phyloP scores from a whole-genome alignment of 2,888 invertebrate genomes.

The Luperina testacea region DNA sequence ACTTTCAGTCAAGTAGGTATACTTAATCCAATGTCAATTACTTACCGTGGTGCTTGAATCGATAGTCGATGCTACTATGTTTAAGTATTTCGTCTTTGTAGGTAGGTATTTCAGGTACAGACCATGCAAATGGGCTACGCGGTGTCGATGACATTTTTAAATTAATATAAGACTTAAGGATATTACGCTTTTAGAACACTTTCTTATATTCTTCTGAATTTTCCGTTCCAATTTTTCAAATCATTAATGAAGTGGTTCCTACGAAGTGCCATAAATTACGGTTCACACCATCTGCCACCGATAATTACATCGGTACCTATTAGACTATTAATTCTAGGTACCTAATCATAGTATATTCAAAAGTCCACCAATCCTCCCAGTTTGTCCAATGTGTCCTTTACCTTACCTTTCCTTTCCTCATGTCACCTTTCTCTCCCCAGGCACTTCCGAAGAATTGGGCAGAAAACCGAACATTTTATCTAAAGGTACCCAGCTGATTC shows the following conservation, averaged over 20 bases:
- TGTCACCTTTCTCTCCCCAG: conserved; percentile 65
- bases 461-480: conserved; percentile 1
- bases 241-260: conserved; percentile 1
- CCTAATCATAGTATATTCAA: not conserved
- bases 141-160: not conserved
- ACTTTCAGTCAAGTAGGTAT: conserved; percentile 30
- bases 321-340: too few species aligned
- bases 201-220: conserved; percentile 1
- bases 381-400: conserved; percentile 9
- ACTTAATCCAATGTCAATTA: conserved; percentile 22
- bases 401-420: conserved; percentile 50
- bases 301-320: too few species aligned
- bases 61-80: conserved; percentile 10
- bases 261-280: conserved; percentile 2
- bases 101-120: not conserved
- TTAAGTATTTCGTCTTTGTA: not conserved
- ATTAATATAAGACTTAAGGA: not conserved
- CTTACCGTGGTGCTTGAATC: conserved; percentile 7
- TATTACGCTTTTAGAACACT: not conserved
- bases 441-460: conserved; percentile 58
- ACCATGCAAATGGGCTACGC: too few species aligned
- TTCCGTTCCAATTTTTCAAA: not conserved
- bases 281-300: not conserved
- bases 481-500: conserved; percentile 8
- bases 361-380: not conserved